A percentile compares a stretch with the other conserved stretches of the same genome.
Conservation (phyloP, 2,113 vertebrate species). For the Indri indri region DNA sequence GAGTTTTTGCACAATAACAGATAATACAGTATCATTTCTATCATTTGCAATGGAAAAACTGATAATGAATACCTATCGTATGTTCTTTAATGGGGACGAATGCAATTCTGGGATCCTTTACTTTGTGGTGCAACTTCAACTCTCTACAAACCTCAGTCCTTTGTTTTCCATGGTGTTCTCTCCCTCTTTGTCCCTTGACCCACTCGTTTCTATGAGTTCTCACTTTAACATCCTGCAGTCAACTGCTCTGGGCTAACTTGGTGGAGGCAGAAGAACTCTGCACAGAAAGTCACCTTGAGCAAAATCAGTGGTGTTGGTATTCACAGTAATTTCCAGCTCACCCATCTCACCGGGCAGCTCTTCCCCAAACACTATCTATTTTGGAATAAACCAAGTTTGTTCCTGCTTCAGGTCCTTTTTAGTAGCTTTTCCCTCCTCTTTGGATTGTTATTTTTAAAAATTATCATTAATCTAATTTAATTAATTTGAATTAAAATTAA, state of each 20-base stretch:
- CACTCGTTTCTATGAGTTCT: not conserved
- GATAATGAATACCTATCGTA: not conserved
- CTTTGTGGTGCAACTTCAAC: not conserved
- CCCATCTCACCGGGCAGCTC: not conserved
- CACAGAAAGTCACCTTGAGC: not conserved
- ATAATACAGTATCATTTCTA: not conserved
- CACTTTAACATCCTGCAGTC: not conserved
- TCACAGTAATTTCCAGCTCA: not conserved
- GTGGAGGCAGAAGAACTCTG: not conserved
- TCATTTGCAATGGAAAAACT: not conserved
- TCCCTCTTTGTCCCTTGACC: not conserved
- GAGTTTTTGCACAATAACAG: not conserved
- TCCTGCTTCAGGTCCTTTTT: not conserved
- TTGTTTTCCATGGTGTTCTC: not conserved
- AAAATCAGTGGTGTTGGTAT: not conserved
- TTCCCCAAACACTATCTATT: not conserved
- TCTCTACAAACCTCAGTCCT: not conserved
- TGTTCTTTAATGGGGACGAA: not conserved
- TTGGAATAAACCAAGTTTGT: not conserved
- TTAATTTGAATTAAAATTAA: not conserved
- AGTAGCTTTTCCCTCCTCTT: not conserved
- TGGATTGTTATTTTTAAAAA: not conserved
- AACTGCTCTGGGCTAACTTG: not conserved
- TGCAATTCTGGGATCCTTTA: not conserved
- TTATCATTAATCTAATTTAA: not conserved